Evolutionary conservation across 2,113 vertebrate genomes (phyloP).

Genomic region (Calonectris borealis): DNA sequence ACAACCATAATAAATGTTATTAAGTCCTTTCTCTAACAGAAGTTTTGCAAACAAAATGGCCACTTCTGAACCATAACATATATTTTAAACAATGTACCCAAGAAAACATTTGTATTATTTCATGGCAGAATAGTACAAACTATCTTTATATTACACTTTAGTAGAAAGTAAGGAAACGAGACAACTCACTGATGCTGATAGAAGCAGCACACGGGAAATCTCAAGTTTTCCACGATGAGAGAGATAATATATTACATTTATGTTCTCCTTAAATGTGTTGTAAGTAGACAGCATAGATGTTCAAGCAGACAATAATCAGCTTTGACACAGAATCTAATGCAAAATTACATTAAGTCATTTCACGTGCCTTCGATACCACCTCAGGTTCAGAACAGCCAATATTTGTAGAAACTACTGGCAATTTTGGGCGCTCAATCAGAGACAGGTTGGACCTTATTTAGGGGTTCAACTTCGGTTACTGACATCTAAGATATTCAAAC

Average conservation of each 20-base stretch:
- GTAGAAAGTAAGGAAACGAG: background rate
- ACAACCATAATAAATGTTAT: background rate
- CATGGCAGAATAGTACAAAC: background rate
- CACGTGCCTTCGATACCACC: accelerated
- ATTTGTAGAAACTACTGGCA: background rate
- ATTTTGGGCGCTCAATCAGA: background rate
- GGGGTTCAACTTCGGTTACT: background rate
- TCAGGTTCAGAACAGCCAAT: background rate
- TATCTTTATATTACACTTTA: accelerated
- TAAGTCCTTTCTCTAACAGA: background rate
- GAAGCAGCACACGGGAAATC: background rate
- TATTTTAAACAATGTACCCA: background rate
- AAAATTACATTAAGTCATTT: background rate
- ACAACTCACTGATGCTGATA: background rate
- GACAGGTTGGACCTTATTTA: background rate
- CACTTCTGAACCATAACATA: background rate
- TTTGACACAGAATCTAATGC: background rate
- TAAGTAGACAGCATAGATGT: background rate
- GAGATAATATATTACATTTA: background rate
- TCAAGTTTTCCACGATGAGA: background rate
- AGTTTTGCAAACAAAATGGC: background rate
- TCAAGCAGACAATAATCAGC: background rate
- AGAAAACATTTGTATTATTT: background rate
- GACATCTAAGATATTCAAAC: background rate
- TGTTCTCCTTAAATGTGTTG: background rate